Evolutionary conservation across 2,888 invertebrate species (phyloP).

Genomic region (Synanthedon andrenaeformis): DNA sequence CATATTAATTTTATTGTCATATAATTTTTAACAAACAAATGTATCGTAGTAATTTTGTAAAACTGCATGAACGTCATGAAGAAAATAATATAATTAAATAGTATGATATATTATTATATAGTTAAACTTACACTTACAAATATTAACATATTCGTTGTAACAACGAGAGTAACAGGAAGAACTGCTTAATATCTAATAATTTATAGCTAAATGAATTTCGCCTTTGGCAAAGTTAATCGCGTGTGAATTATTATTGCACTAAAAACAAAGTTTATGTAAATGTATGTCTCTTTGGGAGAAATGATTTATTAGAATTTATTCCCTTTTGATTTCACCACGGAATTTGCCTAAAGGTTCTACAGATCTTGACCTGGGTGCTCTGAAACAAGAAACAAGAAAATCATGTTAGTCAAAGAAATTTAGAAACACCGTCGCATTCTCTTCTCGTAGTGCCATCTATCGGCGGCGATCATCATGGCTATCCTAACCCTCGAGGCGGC

Average conservation of each 20-base stretch:
- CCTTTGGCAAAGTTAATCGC: conserved; percentile 54
- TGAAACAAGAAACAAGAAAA: conserved; percentile 37
- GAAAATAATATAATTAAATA: background rate
- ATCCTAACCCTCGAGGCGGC: too few relatives aligned
- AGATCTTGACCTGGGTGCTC: conserved; percentile 71
- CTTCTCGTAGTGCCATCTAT: too few relatives aligned
- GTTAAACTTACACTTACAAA: too few relatives aligned
- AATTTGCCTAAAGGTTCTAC: conserved; percentile 66
- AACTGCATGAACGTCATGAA: too few relatives aligned
- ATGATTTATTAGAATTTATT: conserved; percentile 28
- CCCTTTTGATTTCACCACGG: conserved; percentile 51
- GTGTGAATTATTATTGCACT: conserved; percentile 47
- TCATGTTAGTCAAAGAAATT: background rate
- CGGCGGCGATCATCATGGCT: too few relatives aligned
- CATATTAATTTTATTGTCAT: too few relatives aligned
- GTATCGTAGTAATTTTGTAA: too few relatives aligned
- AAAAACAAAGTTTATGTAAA: conserved; percentile 11
- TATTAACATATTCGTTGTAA: conserved; percentile 13
- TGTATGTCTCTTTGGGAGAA: conserved; percentile 35
- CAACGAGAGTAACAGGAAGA: conserved; percentile 9
- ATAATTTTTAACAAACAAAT: background rate
- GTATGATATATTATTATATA: background rate
- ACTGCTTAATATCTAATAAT: background rate
- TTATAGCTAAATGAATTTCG: conserved; percentile 13
- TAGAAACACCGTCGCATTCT: too few relatives aligned